phyloP scores from a whole-genome alignment of 2,797 vertebrate species.

The Paedocypris micromegethes region DNA sequence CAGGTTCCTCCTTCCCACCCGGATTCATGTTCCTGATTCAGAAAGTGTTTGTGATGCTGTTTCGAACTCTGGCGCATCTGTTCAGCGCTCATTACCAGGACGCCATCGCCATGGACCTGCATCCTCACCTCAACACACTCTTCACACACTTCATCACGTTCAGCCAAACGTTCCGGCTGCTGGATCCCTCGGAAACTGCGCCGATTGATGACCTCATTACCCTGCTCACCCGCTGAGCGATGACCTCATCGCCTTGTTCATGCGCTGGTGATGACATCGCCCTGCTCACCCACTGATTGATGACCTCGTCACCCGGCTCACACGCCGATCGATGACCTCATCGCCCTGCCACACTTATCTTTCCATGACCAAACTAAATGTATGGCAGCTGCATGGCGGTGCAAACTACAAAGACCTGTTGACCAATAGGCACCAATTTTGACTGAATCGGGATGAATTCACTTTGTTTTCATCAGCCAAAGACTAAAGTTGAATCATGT shows the following conservation, averaged over 20 bases:
- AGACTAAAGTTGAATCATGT: too few relatives aligned
- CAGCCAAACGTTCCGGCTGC: conserved; percentile 68
- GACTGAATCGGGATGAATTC: too few relatives aligned
- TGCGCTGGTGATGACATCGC: too few relatives aligned
- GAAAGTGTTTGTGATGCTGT: conserved; percentile 75
- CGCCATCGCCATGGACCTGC: conserved; percentile 66
- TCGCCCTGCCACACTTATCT: too few relatives aligned
- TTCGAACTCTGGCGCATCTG: conserved; percentile 76
- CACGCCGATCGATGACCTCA: too few relatives aligned
- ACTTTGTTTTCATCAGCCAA: too few relatives aligned
- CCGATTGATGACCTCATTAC: conserved; percentile 71
- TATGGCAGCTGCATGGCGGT: too few relatives aligned
- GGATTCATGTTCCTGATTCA: conserved; percentile 73
- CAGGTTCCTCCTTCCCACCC: conserved; percentile 69
- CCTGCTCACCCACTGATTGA: too few relatives aligned
- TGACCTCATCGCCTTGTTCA: background rate
- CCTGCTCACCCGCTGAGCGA: conserved; percentile 54
- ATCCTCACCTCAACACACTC: conserved; percentile 77
- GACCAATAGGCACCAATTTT: too few relatives aligned
- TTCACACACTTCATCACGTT: conserved; percentile 74
- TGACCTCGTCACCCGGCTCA: too few relatives aligned
- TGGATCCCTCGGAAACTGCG: conserved; percentile 68
- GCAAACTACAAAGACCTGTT: too few relatives aligned
- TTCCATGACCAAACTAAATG: too few relatives aligned
- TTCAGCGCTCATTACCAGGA: conserved; percentile 76